A percentile compares a stretch with the other conserved stretches of the same genome.
phyloP scores from a whole-genome alignment of 2,113 vertebrate genomes.

The Lichenostomus cassidix region DNA sequence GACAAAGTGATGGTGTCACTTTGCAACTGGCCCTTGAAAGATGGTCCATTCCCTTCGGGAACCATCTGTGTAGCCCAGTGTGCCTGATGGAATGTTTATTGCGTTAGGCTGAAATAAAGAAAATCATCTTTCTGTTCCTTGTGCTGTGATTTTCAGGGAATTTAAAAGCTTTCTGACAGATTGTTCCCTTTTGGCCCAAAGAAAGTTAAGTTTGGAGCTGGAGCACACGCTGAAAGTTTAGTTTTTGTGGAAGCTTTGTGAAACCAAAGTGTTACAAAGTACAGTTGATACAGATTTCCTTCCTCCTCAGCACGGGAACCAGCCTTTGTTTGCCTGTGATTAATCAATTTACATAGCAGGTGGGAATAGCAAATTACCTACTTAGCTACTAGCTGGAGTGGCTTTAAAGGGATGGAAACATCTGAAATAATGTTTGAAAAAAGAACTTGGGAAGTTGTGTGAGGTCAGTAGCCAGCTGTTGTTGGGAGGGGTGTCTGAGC shows the following conservation, averaged over 20 bases:
- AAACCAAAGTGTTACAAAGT: background rate
- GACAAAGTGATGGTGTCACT: constrained; percentile 63
- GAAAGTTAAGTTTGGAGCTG: background rate
- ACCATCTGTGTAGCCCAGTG: constrained; percentile 17
- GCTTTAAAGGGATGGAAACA: background rate
- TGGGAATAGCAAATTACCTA: background rate
- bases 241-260: background rate
- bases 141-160: background rate
- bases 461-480: background rate
- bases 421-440: background rate
- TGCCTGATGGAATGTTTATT: background rate
- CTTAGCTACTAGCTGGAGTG: background rate
- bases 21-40: constrained; percentile 57
- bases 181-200: background rate
- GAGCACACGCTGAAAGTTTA: background rate
- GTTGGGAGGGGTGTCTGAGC: background rate
- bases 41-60: background rate
- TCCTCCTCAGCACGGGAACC: background rate
- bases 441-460: background rate
- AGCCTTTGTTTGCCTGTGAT: constrained; percentile 7
- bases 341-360: constrained; percentile 3
- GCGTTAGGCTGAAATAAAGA: background rate
- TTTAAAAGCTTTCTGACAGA: background rate
- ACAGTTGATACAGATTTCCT: background rate
- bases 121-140: background rate